phyloP scores from a whole-genome alignment of 2,888 invertebrate genomes.

The Microplitis deprimator region DNA sequence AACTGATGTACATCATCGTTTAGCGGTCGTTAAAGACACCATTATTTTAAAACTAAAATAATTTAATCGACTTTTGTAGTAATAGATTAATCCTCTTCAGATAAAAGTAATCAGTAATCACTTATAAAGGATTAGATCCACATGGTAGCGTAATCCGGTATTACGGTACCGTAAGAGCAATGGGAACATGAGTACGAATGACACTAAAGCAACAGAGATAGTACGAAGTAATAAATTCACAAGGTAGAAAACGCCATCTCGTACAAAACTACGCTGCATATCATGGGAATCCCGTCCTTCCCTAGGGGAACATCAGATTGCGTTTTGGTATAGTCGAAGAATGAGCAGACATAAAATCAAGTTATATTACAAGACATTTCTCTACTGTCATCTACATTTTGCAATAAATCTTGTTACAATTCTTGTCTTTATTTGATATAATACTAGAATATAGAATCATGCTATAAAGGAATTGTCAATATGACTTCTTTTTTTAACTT shows the following conservation, averaged over 20 bases:
- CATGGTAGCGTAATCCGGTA: constrained; percentile 29
- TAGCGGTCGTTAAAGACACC: too few relatives aligned
- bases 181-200: not conserved
- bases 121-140: not conserved
- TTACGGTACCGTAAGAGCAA: constrained; percentile 23
- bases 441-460: too few relatives aligned
- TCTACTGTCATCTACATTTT: constrained; percentile 17
- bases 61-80: not conserved
- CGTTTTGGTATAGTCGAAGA: not conserved
- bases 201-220: not conserved
- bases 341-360: not conserved
- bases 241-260: not conserved
- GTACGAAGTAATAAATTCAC: too few relatives aligned
- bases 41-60: too few relatives aligned
- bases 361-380: constrained; percentile 5
- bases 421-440: not conserved
- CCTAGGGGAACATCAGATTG: constrained; percentile 9
- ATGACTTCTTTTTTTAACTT: too few relatives aligned
- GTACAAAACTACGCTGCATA: constrained; percentile 8
- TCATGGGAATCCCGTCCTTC: not conserved
- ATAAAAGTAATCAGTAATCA: too few relatives aligned
- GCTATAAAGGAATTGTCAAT: too few relatives aligned
- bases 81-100: constrained; percentile 1
- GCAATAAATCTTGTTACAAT: constrained; percentile 1
- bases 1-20: too few relatives aligned